These are phyloP conservation scores for Drosophila niveifrons DNA, from an alignment of 2,888 invertebrate species.

Conservation along the genomic window DNA sequence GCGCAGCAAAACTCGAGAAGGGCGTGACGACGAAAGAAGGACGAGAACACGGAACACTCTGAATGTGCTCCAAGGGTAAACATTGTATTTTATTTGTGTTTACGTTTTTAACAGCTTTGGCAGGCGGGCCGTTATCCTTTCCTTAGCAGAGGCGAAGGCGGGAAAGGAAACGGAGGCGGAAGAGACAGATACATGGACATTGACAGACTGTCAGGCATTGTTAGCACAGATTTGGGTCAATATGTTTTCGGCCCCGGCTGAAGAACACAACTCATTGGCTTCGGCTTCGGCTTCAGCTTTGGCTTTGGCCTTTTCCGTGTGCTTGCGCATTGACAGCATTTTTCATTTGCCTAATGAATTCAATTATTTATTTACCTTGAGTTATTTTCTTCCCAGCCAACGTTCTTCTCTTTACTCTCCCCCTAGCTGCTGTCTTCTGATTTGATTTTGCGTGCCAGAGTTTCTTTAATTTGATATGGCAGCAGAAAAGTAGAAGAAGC, in stretches of 20 bases:
- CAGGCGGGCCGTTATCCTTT: constrained; percentile 69
- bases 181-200: constrained; percentile 29
- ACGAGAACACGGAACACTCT: constrained; percentile 17
- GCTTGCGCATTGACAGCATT: constrained; percentile 74
- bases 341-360: constrained; percentile 84
- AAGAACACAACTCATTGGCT: constrained; percentile 34
- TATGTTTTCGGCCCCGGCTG: constrained; percentile 44
- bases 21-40: constrained; percentile 68
- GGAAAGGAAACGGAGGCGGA: not conserved
- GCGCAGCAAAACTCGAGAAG: constrained; percentile 69
- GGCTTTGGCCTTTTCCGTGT: constrained; percentile 25
- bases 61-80: constrained; percentile 45
- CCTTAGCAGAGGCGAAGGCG: constrained; percentile 9
- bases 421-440: constrained; percentile 38
- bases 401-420: constrained; percentile 1
- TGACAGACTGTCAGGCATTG: constrained; percentile 59
- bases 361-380: constrained; percentile 84
- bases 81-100: constrained; percentile 77
- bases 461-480: constrained; percentile 59
- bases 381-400: constrained; percentile 60
- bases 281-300: not conserved
- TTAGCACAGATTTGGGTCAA: constrained; percentile 76
- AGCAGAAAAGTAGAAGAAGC: constrained; percentile 18
- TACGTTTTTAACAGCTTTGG: constrained; percentile 78
- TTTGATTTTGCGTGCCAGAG: constrained; percentile 65